phyloP scores from a whole-genome alignment of 2,113 vertebrate species.

The Chaetorhynchus papuensis region DNA sequence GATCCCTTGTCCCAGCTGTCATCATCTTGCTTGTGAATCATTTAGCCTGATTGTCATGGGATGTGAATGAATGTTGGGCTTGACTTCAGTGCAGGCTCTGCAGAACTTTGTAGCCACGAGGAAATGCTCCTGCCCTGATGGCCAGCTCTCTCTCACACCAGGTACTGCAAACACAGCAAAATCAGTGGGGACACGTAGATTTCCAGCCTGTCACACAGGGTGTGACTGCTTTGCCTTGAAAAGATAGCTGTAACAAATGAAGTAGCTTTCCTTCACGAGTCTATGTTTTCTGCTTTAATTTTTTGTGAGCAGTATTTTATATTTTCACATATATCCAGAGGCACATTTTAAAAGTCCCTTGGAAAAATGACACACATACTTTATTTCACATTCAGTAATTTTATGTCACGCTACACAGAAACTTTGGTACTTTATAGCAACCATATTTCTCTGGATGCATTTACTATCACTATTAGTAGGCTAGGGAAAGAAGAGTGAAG shows the following conservation, averaged over 20 bases:
- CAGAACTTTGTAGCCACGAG: neutral
- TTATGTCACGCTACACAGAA: slow-evolving; percentile 6
- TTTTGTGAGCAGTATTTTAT: neutral
- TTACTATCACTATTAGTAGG: neutral
- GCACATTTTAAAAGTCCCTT: slow-evolving; percentile 11
- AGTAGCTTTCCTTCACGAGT: neutral
- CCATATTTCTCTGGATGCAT: neutral
- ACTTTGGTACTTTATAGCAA: slow-evolving; percentile 25
- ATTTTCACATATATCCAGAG: slow-evolving; percentile 34
- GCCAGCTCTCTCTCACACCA: neutral
- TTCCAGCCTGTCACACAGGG: neutral
- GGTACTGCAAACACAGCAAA: neutral
- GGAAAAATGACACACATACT: slow-evolving; percentile 43
- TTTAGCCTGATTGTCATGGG: neutral
- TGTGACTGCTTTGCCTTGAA: neutral
- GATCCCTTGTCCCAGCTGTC: slow-evolving; percentile 9
- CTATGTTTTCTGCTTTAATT: neutral
- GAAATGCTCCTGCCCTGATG: neutral
- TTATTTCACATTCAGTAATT: slow-evolving; percentile 33
- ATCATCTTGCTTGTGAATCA: neutral
- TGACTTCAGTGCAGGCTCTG: neutral
- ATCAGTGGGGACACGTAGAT: neutral
- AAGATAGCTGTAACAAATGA: slow-evolving; percentile 2
- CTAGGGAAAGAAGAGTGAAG: slow-evolving; percentile 4
- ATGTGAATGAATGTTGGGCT: neutral